Evolutionary conservation across 2,113 vertebrate species (phyloP).

Genomic region (Climacteris rufus): DNA sequence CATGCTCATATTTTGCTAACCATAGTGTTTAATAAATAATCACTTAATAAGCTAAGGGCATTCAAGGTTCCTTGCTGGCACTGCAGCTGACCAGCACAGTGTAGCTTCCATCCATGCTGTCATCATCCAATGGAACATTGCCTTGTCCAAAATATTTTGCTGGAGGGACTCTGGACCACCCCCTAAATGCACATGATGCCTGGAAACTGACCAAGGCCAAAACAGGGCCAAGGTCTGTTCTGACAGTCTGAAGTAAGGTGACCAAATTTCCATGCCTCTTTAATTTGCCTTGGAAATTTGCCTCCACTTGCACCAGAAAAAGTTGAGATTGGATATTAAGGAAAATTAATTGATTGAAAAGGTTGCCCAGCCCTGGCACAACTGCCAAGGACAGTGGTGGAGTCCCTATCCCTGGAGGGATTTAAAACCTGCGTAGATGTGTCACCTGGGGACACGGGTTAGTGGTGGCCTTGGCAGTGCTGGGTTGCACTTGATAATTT

Average conservation of each 20-base stretch:
- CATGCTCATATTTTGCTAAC: neutral
- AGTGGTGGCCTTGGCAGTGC: neutral
- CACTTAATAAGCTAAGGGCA: fast-evolving
- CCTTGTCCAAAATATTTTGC: neutral
- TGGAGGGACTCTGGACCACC: neutral
- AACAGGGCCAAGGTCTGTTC: neutral
- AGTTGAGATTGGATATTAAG: too few species aligned
- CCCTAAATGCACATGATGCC: neutral
- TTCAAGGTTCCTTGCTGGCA: fast-evolving
- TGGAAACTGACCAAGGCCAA: neutral
- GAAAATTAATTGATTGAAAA: neutral
- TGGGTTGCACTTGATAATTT: neutral
- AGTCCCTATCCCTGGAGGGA: fast-evolving
- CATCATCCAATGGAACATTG: neutral
- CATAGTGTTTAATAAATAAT: neutral
- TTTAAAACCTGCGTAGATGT: neutral
- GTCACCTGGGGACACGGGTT: fast-evolving
- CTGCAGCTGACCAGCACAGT: neutral
- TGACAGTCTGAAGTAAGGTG: neutral
- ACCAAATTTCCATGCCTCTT: neutral
- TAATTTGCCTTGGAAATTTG: neutral
- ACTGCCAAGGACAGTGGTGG: neutral
- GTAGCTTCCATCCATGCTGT: neutral
- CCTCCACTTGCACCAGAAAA: neutral
- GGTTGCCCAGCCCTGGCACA: neutral